Evolutionary conservation across 2,888 invertebrate genomes (phyloP), one percentile per base, ranked within the genome.

Genomic region (Harpagoxenus sublaevis): DNA sequence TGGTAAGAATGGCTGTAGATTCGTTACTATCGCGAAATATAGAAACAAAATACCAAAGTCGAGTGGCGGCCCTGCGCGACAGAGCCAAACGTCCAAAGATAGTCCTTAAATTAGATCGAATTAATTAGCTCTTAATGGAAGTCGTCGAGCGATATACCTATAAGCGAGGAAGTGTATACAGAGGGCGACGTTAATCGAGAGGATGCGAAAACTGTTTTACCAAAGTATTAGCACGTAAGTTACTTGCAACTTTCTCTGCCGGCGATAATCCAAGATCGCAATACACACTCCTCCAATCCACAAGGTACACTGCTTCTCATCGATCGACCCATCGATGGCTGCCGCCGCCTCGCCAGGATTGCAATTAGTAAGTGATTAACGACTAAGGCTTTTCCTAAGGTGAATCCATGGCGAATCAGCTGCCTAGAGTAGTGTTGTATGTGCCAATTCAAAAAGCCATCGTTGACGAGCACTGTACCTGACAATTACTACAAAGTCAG

Each of bases 151-250:
- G 86, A 88, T 39, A 57, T 89, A 91, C 86, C 86, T 84, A 15
- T 57, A 88, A 90, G 86, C 83, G 84, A 55, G 31, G 42, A 86
- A 87, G 86, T 87, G 90, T 86, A 60, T 60, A 86, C 87, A 88
- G 87, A 89, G 68, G 28, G 77, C 48, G 63, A 81, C 71, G 84
- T 88, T 87, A 86, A 91, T 87, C 85, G 89, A 86, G 84, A 85
- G 60, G 78, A 63, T 68, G 55, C 79, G 48, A 57, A 84, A 83
- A 42, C 66, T 23, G 78, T 91, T 92, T 93, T 91, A 91, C 92
- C 93, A 94, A 94, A 94, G 94, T 94, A 94, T 89, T 94, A 94
- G 94, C 89, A 88, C 82, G 91, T 94, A 94, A 94, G 94, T 68
- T 71, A 78, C 68, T 68, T 12, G 73, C 82, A 86, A 84, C 60